Evolutionary conservation across 1,140 invertebrate genomes (phyloP), one percentile per base, ranked within the genome.

Genomic region (Lasioglossum albipes): DNA sequence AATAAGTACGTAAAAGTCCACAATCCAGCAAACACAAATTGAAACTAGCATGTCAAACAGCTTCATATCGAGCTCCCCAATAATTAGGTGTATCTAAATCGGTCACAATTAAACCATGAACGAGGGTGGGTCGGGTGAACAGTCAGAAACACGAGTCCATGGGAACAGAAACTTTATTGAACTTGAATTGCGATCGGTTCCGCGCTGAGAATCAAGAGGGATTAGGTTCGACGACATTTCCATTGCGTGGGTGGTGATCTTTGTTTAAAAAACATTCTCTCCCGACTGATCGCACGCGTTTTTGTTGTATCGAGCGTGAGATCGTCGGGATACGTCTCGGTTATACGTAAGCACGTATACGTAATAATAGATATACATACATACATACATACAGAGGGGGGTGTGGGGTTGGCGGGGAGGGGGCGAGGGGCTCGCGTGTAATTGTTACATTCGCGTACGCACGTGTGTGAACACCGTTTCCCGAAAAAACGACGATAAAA

Each of bases 131-230:
- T 5, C 31, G 31, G 49, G 49, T 45, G 10, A 49, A 45, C 20
- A 75, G n/a, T 31, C 2, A 62, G 45, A 9, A 64, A 4, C 5
- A 57, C 7, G 41, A 13, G 59, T 79, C 76, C 76, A 66, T 86
- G 84, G 80, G 85, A 86, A 86, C 84, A 86, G 81, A 86, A 86
- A 83, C 84, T 86, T 86, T 86, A 86, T 86, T 86, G 82, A 86
- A 85, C 79, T 69, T 83, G 69, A 74, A 59, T 84, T 85, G 73
- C 70, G 20, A 84, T 81, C 65, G 49, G 49, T 71, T 66, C 69
- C 68, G 45, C 54, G 68, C 71, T 66, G 42, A 75, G 72, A 67
- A 61, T 69, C 54, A 31, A 75, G 27, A 84, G 54, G n/a, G 20
- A 75, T 75, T 81, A 79, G 81, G 70, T 52, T 79, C 68, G 82